Evolutionary conservation across 1,140 invertebrate genomes (phyloP).

Genomic region (Limonius californicus): DNA sequence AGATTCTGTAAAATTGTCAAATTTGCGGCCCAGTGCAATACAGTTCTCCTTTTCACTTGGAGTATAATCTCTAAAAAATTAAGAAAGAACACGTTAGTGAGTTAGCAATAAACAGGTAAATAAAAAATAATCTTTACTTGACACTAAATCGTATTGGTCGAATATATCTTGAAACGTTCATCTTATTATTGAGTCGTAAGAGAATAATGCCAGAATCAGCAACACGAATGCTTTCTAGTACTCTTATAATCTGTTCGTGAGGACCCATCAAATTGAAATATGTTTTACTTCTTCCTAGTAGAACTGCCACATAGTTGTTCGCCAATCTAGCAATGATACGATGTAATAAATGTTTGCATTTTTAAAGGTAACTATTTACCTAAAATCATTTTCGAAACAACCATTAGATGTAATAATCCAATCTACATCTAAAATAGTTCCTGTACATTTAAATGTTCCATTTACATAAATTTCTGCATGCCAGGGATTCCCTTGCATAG

Average conservation of each 20-base stretch:
- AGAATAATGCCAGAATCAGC: conserved; percentile 53
- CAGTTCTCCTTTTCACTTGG: conserved; percentile 48
- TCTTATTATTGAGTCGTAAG: too few species aligned
- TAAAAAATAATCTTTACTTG: too few species aligned
- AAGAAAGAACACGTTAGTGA: too few species aligned
- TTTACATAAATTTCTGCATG: conserved; percentile 63
- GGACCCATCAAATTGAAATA: conserved; percentile 56
- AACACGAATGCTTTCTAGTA: conserved; percentile 53
- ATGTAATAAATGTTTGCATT: background rate
- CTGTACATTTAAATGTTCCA: conserved; percentile 62
- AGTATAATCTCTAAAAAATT: background rate
- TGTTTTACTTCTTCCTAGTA: conserved; percentile 61
- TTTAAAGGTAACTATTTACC: too few species aligned
- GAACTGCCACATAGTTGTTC: conserved; percentile 57
- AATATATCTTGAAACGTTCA: conserved; percentile 59
- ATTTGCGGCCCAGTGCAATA: conserved; percentile 50
- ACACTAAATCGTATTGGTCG: conserved; percentile 53
- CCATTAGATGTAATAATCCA: conserved; percentile 60
- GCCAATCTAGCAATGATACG: conserved; percentile 51
- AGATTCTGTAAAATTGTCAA: conserved; percentile 44
- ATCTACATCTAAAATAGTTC: conserved; percentile 57
- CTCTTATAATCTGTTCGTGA: conserved; percentile 61
- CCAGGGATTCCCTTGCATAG: conserved; percentile 53
- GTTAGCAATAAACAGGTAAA: too few species aligned
- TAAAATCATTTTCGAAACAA: conserved; percentile 45